Base-by-base conservation (phyloP, 1,140 invertebrate genomes). In the Drosophila parvula region DNA sequence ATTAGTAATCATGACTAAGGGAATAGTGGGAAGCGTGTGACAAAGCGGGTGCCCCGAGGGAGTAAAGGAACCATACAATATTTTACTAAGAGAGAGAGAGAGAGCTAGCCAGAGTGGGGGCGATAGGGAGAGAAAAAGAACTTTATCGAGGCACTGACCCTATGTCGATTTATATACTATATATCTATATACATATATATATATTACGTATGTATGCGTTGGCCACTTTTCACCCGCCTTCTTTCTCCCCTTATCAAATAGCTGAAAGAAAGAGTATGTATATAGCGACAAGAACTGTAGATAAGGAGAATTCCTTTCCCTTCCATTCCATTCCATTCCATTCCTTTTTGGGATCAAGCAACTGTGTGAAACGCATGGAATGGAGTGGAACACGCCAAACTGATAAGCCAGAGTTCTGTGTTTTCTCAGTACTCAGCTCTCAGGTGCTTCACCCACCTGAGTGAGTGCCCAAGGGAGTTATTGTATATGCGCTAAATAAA, bases 101-200 rank as follows among this genome's bases (percentile, higher is more conserved):
- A 4, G 10, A 14, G 51, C n/a, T 14, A 7, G 27, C 2, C 22
- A 1, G 22, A 22, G 22, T 22, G 22, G 1, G 22, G 41, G 44
- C 18, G 45, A 59, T 32, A 59, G 38, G 43, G 36, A 56, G 55
- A 63, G 51, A 38, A 36, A 67, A 44, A 55, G 47, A 61, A 71
- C 79, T 81, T 81, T 71, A 81, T 78, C 58, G 61, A 74, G 79
- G 57, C 79, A 71, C 74, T 82, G 79, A 81, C 79, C 79, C 43
- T 57, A 47, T 27, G 63, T 34, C 18, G 55, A 50, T 65, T 56
- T 75, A 56, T 44, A 59, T 48, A 22, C 22, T 3, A 22, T 22
- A 22, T 22, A 22, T 22, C 22, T 3, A 22, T 22, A 22, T 22
- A 22, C 3, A 22, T 56, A 43, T 76, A 56, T 75, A 38, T 45